Evolutionary conservation across 2,888 invertebrate genomes (phyloP).

Genomic region (Erebia ligea): DNA sequence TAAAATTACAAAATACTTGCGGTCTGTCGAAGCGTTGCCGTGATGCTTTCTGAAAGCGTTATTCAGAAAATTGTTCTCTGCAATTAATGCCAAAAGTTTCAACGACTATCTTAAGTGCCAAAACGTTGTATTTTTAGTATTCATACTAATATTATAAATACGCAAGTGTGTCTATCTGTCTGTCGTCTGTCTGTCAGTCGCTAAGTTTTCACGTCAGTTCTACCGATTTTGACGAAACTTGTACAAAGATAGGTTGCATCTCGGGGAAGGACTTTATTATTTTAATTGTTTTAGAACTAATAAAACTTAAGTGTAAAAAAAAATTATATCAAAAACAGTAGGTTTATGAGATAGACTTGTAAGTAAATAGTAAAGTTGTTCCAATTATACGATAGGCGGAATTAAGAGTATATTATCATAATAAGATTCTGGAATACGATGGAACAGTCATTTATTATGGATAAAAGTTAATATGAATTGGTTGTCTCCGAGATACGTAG

Average conservation of each 20-base stretch:
- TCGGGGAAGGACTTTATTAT: no score
- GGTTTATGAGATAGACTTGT: background rate
- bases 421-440: no score
- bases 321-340: background rate
- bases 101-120: constrained; percentile 12
- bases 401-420: background rate
- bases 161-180: no score
- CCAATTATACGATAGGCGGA: background rate
- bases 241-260: no score
- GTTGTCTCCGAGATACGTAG: background rate
- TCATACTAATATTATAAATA: no score
- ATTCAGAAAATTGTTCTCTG: constrained; percentile 49
- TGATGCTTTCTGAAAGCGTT: constrained; percentile 22
- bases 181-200: no score
- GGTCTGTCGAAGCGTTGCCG: constrained; percentile 44
- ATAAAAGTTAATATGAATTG: background rate
- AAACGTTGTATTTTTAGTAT: constrained; percentile 11
- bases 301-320: no score
- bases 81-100: constrained; percentile 38
- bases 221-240: no score
- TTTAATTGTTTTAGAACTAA: background rate
- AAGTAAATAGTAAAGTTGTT: background rate
- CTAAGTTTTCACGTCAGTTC: no score
- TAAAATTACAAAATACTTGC: constrained; percentile 74
- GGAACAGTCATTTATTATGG: constrained; percentile 7